Conservation (phyloP, 2,888 invertebrate genomes). For the Athetis lepigone region DNA sequence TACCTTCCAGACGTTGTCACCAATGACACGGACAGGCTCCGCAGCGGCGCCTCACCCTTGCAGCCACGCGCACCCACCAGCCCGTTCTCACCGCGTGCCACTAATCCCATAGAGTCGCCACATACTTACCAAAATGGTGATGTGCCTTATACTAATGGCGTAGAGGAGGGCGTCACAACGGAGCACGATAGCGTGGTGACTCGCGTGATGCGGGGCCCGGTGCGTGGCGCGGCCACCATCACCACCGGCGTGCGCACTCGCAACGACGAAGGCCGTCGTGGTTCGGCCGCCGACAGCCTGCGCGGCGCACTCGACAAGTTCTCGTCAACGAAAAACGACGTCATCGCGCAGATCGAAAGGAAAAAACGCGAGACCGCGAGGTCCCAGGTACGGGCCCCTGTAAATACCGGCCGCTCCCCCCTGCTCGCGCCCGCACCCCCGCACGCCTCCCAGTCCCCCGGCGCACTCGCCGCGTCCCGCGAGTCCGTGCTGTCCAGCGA, state of each 20-base stretch:
- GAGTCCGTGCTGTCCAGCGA: conserved; percentile 79
- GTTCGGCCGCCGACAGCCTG: conserved; percentile 78
- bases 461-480: conserved; percentile 79
- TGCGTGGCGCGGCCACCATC: conserved; percentile 93
- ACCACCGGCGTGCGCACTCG: conserved; percentile 90
- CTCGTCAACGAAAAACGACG: conserved; percentile 77
- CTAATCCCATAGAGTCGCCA: conserved; percentile 57
- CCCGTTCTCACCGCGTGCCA: conserved; percentile 65
- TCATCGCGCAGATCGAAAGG: conserved; percentile 74
- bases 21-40: conserved; percentile 77
- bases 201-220: conserved; percentile 94
- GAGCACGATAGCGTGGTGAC: conserved; percentile 92
- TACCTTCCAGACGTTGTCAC: conserved; percentile 87
- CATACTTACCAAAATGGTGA: conserved; percentile 71
- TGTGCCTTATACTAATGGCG: conserved; percentile 61
- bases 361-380: conserved; percentile 72
- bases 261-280: conserved; percentile 78
- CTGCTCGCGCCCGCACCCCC: conserved; percentile 76
- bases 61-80: conserved; percentile 62
- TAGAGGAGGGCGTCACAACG: conserved; percentile 83
- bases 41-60: conserved; percentile 58
- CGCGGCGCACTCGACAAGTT: conserved; percentile 91
- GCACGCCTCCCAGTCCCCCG: conserved; percentile 70
- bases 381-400: conserved; percentile 80
- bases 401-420: conserved; percentile 74